Conservation (phyloP, 2,888 invertebrate genomes). For the Orthosia gracilis region DNA sequence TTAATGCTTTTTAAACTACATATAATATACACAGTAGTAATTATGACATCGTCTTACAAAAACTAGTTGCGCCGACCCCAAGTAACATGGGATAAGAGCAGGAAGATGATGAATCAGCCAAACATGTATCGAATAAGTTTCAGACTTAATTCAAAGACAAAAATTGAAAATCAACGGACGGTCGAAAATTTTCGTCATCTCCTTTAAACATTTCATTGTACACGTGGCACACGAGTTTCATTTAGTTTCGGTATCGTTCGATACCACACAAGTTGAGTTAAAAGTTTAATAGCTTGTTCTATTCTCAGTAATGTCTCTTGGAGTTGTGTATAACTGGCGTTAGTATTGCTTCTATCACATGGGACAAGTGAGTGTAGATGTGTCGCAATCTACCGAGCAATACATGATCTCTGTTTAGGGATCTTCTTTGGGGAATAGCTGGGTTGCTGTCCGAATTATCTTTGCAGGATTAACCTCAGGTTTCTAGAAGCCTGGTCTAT, state of each 20-base stretch:
- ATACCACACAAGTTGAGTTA: not conserved
- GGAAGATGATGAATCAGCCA: too few relatives aligned
- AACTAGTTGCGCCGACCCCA: too few relatives aligned
- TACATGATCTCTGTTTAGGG: slow-evolving; percentile 36
- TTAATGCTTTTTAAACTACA: too few relatives aligned
- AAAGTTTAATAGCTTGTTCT: slow-evolving; percentile 36
- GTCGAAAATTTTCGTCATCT: not conserved
- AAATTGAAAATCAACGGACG: too few relatives aligned
- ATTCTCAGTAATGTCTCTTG: slow-evolving; percentile 6
- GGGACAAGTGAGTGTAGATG: slow-evolving; percentile 33
- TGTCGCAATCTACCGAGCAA: slow-evolving; percentile 21
- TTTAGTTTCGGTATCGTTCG: slow-evolving; percentile 13
- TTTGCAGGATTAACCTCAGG: not conserved
- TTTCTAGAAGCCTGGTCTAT: not conserved
- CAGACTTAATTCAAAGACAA: too few relatives aligned
- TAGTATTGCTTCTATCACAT: slow-evolving; percentile 22
- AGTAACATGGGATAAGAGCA: too few relatives aligned
- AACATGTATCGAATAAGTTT: too few relatives aligned
- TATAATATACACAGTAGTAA: too few relatives aligned
- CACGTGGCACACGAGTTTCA: slow-evolving; percentile 1
- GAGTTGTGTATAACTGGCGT: slow-evolving; percentile 15
- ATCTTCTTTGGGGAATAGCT: slow-evolving; percentile 26
- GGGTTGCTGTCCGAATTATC: slow-evolving; percentile 22
- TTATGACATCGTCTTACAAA: too few relatives aligned
- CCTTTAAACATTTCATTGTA: not conserved